Evolutionary conservation across 1,140 invertebrate genomes (phyloP).

Genomic region (Brachionus manjavacas): DNA sequence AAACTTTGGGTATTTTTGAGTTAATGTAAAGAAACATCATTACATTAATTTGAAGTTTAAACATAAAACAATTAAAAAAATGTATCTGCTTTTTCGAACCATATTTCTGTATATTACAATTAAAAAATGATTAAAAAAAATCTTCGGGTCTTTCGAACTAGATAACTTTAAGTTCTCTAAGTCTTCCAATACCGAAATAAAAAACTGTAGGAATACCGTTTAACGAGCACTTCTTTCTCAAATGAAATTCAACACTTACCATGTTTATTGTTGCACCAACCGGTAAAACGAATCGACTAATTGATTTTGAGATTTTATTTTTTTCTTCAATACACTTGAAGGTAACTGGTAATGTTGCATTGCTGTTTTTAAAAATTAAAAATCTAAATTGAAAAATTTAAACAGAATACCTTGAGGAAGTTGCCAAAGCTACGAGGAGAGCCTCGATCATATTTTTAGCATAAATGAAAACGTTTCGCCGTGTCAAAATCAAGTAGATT

Average conservation of each 20-base stretch:
- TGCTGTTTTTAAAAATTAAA: slow-evolving; percentile 61
- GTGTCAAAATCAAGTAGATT: slow-evolving; percentile 60
- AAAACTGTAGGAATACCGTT: too few relatives aligned
- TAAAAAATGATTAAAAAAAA: too few relatives aligned
- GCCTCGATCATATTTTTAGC: slow-evolving; percentile 63
- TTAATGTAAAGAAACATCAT: too few relatives aligned
- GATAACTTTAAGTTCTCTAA: too few relatives aligned
- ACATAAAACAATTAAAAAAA: too few relatives aligned
- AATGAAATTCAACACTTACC: slow-evolving; percentile 42
- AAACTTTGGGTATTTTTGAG: too few relatives aligned
- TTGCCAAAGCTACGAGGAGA: slow-evolving; percentile 63
- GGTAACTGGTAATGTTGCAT: slow-evolving; percentile 86
- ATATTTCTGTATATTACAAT: too few relatives aligned
- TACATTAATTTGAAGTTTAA: too few relatives aligned
- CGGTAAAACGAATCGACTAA: slow-evolving; percentile 89
- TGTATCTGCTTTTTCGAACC: too few relatives aligned
- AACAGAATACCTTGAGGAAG: slow-evolving; percentile 49
- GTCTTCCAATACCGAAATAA: too few relatives aligned
- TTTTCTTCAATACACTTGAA: slow-evolving; percentile 89
- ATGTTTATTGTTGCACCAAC: slow-evolving; percentile 69
- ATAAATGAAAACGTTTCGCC: slow-evolving; percentile 62
- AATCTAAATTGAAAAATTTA: neutral
- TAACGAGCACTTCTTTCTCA: neutral
- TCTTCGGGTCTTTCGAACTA: too few relatives aligned
- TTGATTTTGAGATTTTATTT: slow-evolving; percentile 75